A percentile compares a stretch with the other conserved stretches of the same genome.
Conservation (phyloP, 92 coral and sea anemone species). For the Metridium senile region DNA sequence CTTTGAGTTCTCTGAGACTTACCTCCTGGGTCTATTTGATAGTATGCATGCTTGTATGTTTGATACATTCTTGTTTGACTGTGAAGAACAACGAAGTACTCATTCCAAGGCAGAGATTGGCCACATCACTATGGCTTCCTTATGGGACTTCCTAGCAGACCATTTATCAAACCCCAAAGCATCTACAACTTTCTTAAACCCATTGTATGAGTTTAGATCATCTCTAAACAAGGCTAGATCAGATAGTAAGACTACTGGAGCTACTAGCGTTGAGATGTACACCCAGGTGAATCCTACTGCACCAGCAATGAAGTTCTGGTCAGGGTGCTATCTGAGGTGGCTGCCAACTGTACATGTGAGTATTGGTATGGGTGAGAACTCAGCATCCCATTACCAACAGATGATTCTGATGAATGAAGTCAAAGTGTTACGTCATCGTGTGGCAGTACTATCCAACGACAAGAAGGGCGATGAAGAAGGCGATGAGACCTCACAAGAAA, state of each 20-base stretch:
- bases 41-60: conserved; percentile 93
- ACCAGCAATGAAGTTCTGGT: conserved; percentile 92
- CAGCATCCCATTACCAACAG: conserved; percentile 88
- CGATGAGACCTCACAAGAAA: conserved; percentile 22
- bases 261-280: conserved; percentile 43
- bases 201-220: conserved; percentile 76
- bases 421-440: conserved; percentile 75
- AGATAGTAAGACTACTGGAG: conserved; percentile 46
- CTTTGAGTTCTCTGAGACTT: conserved; percentile 96
- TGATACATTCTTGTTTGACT: conserved; percentile 88
- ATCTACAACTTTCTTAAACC: conserved; percentile 80
- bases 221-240: conserved; percentile 15
- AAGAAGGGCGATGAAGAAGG: conserved; percentile 26
- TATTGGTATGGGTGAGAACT: conserved; percentile 90
- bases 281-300: conserved; percentile 72
- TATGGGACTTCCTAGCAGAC: conserved; percentile 94
- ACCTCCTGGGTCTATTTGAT: conserved; percentile 84
- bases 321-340: conserved; percentile 92
- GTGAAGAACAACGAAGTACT: conserved; percentile 77
- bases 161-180: conserved; percentile 73
- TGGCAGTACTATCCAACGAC: conserved; percentile 65
- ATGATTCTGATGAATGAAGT: conserved; percentile 92
- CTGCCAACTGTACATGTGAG: conserved; percentile 91
- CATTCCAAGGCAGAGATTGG: conserved; percentile 59
- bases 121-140: conserved; percentile 62